Evolutionary conservation across 2,888 invertebrate species (phyloP).

Genomic region (Hirtodrosophila confusa): DNA sequence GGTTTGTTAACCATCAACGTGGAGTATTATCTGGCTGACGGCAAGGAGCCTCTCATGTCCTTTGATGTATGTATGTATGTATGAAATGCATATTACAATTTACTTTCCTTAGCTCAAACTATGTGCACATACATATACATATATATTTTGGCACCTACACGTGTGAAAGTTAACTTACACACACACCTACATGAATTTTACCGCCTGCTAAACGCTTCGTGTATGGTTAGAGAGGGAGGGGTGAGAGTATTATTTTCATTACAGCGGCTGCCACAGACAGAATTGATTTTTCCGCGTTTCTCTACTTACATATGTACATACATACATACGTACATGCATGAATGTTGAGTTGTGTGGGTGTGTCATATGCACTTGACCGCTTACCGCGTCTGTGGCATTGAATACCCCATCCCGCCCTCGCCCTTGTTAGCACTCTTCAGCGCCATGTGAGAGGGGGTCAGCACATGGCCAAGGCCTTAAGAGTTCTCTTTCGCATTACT

Average conservation of each 20-base stretch:
- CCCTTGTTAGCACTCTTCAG: slow-evolving; percentile 3
- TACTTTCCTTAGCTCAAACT: slow-evolving; percentile 8
- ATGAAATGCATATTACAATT: slow-evolving; percentile 11
- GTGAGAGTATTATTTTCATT: slow-evolving; percentile 31
- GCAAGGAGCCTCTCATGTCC: slow-evolving; percentile 89
- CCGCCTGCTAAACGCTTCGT: slow-evolving; percentile 15
- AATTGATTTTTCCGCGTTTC: slow-evolving; percentile 68
- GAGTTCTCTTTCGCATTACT: slow-evolving; percentile 5
- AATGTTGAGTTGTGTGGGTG: slow-evolving; percentile 31
- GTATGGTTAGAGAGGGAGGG: slow-evolving; percentile 7
- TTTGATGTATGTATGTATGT: slow-evolving; percentile 88
- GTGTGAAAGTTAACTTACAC: slow-evolving; percentile 32
- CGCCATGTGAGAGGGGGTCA: slow-evolving; percentile 33
- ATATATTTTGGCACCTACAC: slow-evolving; percentile 44
- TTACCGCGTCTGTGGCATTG: slow-evolving; percentile 27
- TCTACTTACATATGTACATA: neutral
- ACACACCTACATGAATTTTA: slow-evolving; percentile 8
- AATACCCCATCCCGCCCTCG: slow-evolving; percentile 10
- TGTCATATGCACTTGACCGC: slow-evolving; percentile 49
- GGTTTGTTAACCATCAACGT: slow-evolving; percentile 92
- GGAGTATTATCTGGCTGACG: slow-evolving; percentile 91
- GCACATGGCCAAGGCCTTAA: slow-evolving; percentile 29
- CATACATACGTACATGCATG: slow-evolving; percentile 11
- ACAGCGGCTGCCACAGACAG: slow-evolving; percentile 20
- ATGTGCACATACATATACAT: slow-evolving; percentile 17